Percentiles rank a stretch among this genome's conserved stretches.
Conservation (phyloP, 1,140 invertebrate species). For the Habropoda laboriosa region DNA sequence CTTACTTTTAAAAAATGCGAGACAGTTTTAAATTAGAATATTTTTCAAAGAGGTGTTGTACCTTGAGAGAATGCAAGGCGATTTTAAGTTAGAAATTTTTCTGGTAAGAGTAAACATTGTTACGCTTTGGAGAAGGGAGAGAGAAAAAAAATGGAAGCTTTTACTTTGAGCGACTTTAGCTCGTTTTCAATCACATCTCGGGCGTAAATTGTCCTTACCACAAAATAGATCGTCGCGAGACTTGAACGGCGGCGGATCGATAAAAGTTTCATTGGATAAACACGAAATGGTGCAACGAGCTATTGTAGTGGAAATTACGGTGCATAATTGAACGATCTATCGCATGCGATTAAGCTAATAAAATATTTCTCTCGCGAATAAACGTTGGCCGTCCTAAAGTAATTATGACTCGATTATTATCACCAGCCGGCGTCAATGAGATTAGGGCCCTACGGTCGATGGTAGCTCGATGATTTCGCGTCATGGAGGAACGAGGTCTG, state of each 20-base stretch:
- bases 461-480: not conserved
- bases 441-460: not conserved
- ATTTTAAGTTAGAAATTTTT: not conserved
- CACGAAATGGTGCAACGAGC: not conserved
- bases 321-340: slow-evolving; percentile 27
- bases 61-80: not conserved
- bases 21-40: not conserved
- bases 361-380: slow-evolving; percentile 19
- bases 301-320: not conserved
- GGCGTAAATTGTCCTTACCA: not conserved
- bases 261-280: not conserved
- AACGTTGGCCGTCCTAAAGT: not conserved
- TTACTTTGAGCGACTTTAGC: not conserved
- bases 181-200: not conserved
- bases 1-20: too few species aligned
- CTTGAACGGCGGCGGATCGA: not conserved
- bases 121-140: not conserved
- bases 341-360: not conserved
- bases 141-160: not conserved
- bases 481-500: not conserved
- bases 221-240: not conserved
- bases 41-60: not conserved
- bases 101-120: not conserved
- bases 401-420: slow-evolving; percentile 15
- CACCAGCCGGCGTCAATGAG: not conserved